Conservation (phyloP, 1,140 invertebrate species). For the Hesperophylax magnus region DNA sequence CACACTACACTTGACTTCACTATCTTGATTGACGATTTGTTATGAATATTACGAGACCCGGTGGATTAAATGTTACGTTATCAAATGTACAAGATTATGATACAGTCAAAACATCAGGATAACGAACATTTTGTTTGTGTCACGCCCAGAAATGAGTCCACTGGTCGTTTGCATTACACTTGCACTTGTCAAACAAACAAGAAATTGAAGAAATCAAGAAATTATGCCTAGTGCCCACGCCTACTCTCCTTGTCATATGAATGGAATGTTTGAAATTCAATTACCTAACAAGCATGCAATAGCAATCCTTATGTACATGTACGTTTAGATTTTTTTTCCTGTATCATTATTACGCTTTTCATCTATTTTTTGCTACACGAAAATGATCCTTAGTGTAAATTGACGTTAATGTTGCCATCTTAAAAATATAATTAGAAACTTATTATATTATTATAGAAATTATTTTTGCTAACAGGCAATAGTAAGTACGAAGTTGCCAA, state of each 20-base stretch:
- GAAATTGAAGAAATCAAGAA: too few relatives aligned
- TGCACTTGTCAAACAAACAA: slow-evolving; percentile 32
- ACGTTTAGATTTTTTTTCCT: neutral
- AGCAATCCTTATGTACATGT: neutral
- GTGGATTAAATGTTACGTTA: neutral
- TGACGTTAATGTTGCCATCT: neutral
- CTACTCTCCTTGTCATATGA: neutral
- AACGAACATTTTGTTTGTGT: slow-evolving; percentile 48
- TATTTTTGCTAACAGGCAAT: too few relatives aligned
- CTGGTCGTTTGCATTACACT: slow-evolving; percentile 41
- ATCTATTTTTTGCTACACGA: neutral
- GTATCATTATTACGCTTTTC: neutral
- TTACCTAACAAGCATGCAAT: neutral
- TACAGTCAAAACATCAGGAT: slow-evolving; percentile 6
- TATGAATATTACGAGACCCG: neutral
- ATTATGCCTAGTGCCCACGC: slow-evolving; percentile 16
- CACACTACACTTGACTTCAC: neutral
- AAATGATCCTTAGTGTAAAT: neutral
- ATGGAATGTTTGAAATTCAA: too few relatives aligned
- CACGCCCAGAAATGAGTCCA: slow-evolving; percentile 51
- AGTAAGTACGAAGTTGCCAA: too few relatives aligned
- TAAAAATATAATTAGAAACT: neutral
- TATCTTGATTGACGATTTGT: neutral
- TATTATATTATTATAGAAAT: too few relatives aligned
- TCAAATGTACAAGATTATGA: slow-evolving; percentile 13